Evolutionary conservation across 1,140 invertebrate species (phyloP), one percentile per base, ranked within the genome.

Genomic region (Nasonia longicornis): DNA sequence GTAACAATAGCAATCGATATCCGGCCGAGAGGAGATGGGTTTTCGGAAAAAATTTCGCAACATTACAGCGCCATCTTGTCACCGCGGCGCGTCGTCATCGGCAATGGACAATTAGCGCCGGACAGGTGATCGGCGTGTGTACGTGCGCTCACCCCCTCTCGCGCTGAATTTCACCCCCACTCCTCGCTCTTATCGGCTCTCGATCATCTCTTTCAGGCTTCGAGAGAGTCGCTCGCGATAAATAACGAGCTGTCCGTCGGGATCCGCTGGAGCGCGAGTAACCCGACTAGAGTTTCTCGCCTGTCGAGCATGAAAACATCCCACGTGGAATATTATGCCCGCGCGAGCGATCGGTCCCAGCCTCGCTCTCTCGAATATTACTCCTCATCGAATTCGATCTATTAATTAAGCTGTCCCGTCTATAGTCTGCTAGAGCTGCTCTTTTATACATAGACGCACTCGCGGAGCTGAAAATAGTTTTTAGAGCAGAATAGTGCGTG

Each of bases 41-140:
- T 10, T 11, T 14, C n/a, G 26, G 20, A 42, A 42, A 48, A 48
- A 14, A 48, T 48, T 48, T 48, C 45, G 10, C 10, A 42, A 42
- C 8, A 11, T 42, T 42, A 42, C 26, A 26, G 8, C 38, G 7
- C 38, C 38, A 42, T 42, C 38, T 42, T 42, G 38, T 42, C 20
- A 20, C 16, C 48, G 16, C 4, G 26, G 26, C 6, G 16, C 52
- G 2, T 16, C 42, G 8, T 10, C 42, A 45, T 45, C 42, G 42
- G 16, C 64, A 2, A 11, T 26, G 66, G 22, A 67, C 66, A 67
- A 67, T 67, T 67, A 67, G 66, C 11, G 26, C 16, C 52, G 69
- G 85, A 86, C 86, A 86, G 86, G 84, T 86, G 85, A 86, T 71
- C 73, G 81, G 82, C 35, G 7, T 22, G n/a, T 38, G 45, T 11